Base-by-base conservation (phyloP, 2,113 vertebrate genomes). In the Athene cunicularia region DNA sequence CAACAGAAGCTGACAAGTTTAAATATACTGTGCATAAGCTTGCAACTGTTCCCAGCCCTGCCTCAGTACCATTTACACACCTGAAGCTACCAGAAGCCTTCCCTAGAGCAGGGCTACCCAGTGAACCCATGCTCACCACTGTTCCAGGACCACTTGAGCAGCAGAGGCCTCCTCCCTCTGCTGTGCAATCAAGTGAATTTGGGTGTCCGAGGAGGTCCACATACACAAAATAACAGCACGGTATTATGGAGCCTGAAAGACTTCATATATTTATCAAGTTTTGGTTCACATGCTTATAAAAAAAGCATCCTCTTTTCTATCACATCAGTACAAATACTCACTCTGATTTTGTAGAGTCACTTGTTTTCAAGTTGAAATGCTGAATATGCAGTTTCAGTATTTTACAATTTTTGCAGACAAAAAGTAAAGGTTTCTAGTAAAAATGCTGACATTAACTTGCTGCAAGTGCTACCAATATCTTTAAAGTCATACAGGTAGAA, bases 381-480 rank as follows among this genome's bases (percentile, higher is more conserved):
- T 77, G 55, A 94, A 83, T 70, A 79, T 7, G 24, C n/a, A 62
- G 68, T 74, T 92, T 35, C 52, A n/a, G n/a, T 49, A 79, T 60
- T 85, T 73, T 33, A 80, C 72, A 70, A 7, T 55, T 93, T 94
- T 81, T 83, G 60, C 85, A 93, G 45, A 74, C 27, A 79, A 81
- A 88, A 94, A 68, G 10, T 71, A 92, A 86, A 93, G 80, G 11
- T 26, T 94, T 95, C 71, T 39, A 89, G 28, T 52, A 30, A 96
- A 98, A 97, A 80, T 72, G 88, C 70, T 96, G 80, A 88, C 86
- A 39, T 58, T 71, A 91, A 91, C 82, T 93, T 68, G 62, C 56
- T 82, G 39, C 18, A 52, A 94, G 58, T 59, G 14, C 91, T 94
- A 93, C 14, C 20, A 63, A 5, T 90, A 96, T 62, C 64, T 82